phyloP scores from a whole-genome alignment of 1,140 invertebrate genomes.

The Papilio glaucus region DNA sequence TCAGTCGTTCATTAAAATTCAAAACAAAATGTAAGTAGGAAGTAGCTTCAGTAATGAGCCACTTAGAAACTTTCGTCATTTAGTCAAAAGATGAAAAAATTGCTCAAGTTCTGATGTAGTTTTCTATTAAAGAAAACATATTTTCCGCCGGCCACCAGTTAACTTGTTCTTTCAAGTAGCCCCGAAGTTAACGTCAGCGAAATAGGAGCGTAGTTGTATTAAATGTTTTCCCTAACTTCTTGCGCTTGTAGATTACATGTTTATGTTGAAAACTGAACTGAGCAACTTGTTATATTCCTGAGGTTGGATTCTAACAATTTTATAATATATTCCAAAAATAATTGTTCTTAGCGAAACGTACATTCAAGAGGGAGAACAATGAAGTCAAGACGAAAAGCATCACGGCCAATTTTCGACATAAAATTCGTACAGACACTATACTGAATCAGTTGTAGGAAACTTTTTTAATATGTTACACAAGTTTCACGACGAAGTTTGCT shows the following conservation, averaged over 20 bases:
- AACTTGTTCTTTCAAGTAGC: slow-evolving; percentile 33
- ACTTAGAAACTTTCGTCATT: slow-evolving; percentile 33
- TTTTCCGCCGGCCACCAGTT: slow-evolving; percentile 30
- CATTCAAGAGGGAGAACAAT: not conserved
- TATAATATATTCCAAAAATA: not conserved
- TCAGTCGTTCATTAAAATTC: slow-evolving; percentile 13
- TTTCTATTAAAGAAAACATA: slow-evolving; percentile 36
- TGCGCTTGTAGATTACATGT: slow-evolving; percentile 25
- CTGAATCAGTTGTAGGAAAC: slow-evolving; percentile 39
- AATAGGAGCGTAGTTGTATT: slow-evolving; percentile 32
- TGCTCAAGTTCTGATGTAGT: slow-evolving; percentile 26
- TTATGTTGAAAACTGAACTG: slow-evolving; percentile 25
- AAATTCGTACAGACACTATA: slow-evolving; percentile 27
- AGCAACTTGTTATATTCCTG: not conserved
- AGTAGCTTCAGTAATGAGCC: slow-evolving; percentile 29
- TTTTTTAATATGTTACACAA: slow-evolving; percentile 42
- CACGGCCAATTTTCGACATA: slow-evolving; percentile 41
- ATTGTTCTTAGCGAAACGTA: not conserved
- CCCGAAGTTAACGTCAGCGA: slow-evolving; percentile 25
- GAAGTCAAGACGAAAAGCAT: slow-evolving; percentile 33
- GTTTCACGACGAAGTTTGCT: slow-evolving; percentile 28
- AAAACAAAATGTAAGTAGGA: slow-evolving; percentile 26
- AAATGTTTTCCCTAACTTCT: slow-evolving; percentile 32
- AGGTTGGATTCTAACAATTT: slow-evolving; percentile 15
- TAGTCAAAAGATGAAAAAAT: slow-evolving; percentile 30